A percentile compares a stretch with the other conserved stretches of the same genome.
These are phyloP conservation scores for Odontamblyopus rebecca DNA, from an alignment of 2,797 vertebrate genomes.

Conservation along the genomic window DNA sequence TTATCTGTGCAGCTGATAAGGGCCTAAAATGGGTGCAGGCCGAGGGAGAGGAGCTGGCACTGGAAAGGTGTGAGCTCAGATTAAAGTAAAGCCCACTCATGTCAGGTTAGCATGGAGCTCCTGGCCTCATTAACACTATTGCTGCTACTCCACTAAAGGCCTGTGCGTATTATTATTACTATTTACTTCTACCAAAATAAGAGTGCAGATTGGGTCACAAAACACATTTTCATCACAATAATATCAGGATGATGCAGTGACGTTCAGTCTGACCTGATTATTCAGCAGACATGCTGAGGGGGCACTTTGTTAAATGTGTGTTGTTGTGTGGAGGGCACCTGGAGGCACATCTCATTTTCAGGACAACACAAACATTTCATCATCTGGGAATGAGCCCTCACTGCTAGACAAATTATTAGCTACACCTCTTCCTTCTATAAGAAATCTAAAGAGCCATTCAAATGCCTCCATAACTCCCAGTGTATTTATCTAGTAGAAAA, in stretches of 20 bases:
- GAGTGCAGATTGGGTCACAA: background rate
- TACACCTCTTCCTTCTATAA: background rate
- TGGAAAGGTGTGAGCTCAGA: slow-evolving; percentile 20
- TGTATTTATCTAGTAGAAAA: background rate
- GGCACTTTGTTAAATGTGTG: slow-evolving; percentile 15
- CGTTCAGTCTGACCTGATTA: slow-evolving; percentile 1
- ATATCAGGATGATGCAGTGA: background rate
- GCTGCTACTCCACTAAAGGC: background rate
- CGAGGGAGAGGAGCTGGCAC: slow-evolving; percentile 6
- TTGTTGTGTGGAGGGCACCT: slow-evolving; percentile 9
- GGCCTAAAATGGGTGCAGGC: slow-evolving; percentile 21
- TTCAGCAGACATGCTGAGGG: slow-evolving; percentile 11
- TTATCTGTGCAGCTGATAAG: slow-evolving; percentile 10
- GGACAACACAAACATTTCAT: slow-evolving; percentile 1
- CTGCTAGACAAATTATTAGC: background rate
- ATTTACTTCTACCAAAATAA: background rate
- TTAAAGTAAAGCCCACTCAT: slow-evolving; percentile 18
- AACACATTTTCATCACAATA: background rate
- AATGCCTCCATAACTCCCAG: background rate
- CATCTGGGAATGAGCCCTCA: background rate
- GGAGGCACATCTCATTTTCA: slow-evolving; percentile 7
- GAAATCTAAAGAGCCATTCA: background rate
- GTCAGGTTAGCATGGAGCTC: slow-evolving; percentile 11
- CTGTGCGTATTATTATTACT: too few species aligned
- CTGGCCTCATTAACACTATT: slow-evolving; percentile 9